Percentiles rank a stretch among this genome's conserved stretches.
Conservation (phyloP, 2,113 vertebrate species). For the Myrmophylax atrothorax region DNA sequence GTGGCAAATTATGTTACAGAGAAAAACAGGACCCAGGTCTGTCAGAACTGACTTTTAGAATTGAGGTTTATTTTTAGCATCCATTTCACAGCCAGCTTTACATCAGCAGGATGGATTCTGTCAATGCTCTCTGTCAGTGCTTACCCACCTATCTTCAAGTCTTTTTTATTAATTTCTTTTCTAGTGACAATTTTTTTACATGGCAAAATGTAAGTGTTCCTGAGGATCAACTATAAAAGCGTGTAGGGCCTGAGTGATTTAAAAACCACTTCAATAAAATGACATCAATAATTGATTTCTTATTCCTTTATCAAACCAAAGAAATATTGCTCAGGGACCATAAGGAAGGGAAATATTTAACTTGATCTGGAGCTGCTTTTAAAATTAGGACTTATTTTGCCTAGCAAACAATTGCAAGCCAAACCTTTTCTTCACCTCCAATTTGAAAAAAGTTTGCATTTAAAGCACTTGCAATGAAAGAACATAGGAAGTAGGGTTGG, state of each 20-base stretch:
- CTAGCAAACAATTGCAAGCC: neutral
- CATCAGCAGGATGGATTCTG: constrained; percentile 18
- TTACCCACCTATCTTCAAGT: neutral
- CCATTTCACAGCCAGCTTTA: constrained; percentile 33
- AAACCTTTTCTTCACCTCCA: neutral
- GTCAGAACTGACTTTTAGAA: constrained; percentile 59
- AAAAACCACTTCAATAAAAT: neutral
- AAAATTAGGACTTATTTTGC: neutral
- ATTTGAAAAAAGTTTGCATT: neutral
- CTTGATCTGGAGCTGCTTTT: neutral
- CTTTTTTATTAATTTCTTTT: neutral
- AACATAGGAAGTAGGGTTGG: neutral
- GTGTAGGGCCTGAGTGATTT: neutral
- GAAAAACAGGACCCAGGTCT: constrained; percentile 50
- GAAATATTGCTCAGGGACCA: neutral
- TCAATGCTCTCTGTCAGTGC: neutral
- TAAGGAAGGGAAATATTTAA: neutral
- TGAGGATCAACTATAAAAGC: neutral
- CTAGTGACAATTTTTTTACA: neutral
- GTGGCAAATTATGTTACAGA: constrained; percentile 65
- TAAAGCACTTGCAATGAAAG: neutral
- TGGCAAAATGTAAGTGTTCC: neutral
- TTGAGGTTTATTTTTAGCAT: constrained; percentile 49
- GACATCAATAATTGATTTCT: neutral
- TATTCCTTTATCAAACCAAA: neutral